Evolutionary conservation across 2,113 vertebrate genomes (phyloP).

Genomic region (Urocolius indicus): DNA sequence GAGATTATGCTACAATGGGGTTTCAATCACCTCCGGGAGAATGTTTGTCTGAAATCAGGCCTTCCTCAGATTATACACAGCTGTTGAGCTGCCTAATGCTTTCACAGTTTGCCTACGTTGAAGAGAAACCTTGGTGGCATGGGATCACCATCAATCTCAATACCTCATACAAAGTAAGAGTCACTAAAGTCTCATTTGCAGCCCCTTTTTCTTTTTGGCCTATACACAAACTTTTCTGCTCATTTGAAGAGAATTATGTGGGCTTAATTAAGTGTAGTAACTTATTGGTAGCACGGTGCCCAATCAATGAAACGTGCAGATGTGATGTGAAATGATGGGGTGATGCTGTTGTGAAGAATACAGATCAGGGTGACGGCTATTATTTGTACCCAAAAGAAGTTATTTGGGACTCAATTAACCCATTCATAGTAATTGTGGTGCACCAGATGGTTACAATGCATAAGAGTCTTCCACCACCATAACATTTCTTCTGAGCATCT

Average conservation of each 20-base stretch:
- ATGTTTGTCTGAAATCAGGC: slow-evolving; percentile 79
- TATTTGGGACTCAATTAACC: slow-evolving; percentile 90
- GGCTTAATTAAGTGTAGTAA: slow-evolving; percentile 95
- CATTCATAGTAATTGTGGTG: slow-evolving; percentile 75
- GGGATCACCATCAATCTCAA: slow-evolving; percentile 84
- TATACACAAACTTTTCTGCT: slow-evolving; percentile 81
- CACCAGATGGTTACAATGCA: slow-evolving; percentile 94
- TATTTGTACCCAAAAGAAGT: slow-evolving; percentile 85
- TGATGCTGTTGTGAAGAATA: slow-evolving; percentile 82
- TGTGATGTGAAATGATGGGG: slow-evolving; percentile 88
- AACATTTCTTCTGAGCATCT: slow-evolving; percentile 79
- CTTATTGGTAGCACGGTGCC: slow-evolving; percentile 85
- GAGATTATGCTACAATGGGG: slow-evolving; percentile 92
- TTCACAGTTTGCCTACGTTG: slow-evolving; percentile 80
- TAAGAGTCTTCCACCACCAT: slow-evolving; percentile 82
- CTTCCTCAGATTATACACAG: slow-evolving; percentile 81
- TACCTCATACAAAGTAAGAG: slow-evolving; percentile 80
- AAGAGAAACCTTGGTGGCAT: slow-evolving; percentile 83
- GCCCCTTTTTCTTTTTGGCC: slow-evolving; percentile 75
- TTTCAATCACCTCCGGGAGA: slow-evolving; percentile 77
- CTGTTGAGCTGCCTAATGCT: slow-evolving; percentile 84
- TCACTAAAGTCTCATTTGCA: slow-evolving; percentile 87
- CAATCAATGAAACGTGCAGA: slow-evolving; percentile 88
- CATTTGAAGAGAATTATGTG: slow-evolving; percentile 83
- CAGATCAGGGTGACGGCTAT: slow-evolving; percentile 84